phyloP scores from a whole-genome alignment of 1,140 invertebrate genomes.

The Drosophila pallidifrons region DNA sequence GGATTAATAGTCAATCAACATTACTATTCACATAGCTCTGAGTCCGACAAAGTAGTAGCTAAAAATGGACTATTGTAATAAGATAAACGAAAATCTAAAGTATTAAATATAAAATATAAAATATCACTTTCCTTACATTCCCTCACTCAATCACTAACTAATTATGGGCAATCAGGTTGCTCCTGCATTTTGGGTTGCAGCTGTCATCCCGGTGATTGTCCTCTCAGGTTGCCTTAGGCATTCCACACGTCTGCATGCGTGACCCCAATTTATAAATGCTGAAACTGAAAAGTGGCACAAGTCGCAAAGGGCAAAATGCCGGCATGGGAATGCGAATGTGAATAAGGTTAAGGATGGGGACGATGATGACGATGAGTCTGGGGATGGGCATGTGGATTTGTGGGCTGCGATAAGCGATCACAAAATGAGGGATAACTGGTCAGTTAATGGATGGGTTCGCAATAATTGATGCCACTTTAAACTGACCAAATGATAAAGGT shows the following conservation, averaged over 20 bases:
- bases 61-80: neutral
- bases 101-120: neutral
- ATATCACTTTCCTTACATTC: neutral
- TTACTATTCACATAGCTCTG: neutral
- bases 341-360: slow-evolving; percentile 17
- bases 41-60: no score
- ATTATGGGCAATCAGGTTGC: slow-evolving; percentile 31
- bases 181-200: slow-evolving; percentile 19
- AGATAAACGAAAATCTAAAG: neutral
- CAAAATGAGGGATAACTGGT: slow-evolving; percentile 79
- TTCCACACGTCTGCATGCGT: slow-evolving; percentile 70
- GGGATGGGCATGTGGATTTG: slow-evolving; percentile 55
- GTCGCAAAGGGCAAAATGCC: slow-evolving; percentile 50
- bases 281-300: slow-evolving; percentile 53
- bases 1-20: slow-evolving; percentile 4
- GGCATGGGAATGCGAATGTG: slow-evolving; percentile 11
- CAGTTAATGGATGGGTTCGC: slow-evolving; percentile 78
- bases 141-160: slow-evolving; percentile 10
- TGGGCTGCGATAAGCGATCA: slow-evolving; percentile 76
- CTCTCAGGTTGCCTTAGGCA: neutral
- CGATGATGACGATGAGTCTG: slow-evolving; percentile 34
- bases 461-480: slow-evolving; percentile 82
- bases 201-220: slow-evolving; percentile 11
- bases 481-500: slow-evolving; percentile 61
- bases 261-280: slow-evolving; percentile 60